A percentile compares a stretch with the other conserved stretches of the same genome.
phyloP scores from a whole-genome alignment of 2,888 invertebrate genomes.

The Perdita meconis region DNA sequence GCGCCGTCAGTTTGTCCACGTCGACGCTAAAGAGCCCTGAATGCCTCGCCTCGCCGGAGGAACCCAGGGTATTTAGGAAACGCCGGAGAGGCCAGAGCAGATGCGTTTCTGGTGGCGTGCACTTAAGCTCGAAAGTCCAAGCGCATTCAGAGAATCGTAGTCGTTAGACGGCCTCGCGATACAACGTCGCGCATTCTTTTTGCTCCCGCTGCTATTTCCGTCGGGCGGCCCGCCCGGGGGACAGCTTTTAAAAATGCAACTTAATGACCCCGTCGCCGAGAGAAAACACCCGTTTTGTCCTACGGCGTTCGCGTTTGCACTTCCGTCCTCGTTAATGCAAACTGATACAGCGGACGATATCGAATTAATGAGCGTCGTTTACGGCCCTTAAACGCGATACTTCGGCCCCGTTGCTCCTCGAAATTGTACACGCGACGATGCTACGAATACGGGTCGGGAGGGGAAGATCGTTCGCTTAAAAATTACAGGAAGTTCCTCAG shows the following conservation, averaged over 20 bases:
- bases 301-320: conserved; percentile 18
- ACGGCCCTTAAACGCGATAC: conserved; percentile 47
- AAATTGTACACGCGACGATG: conserved; percentile 33
- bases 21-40: conserved; percentile 23
- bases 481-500: conserved; percentile 2
- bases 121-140: conserved; percentile 40
- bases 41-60: neutral
- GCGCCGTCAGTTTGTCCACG: conserved; percentile 29
- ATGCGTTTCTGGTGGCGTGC: conserved; percentile 22
- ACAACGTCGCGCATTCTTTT: conserved; percentile 26
- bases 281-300: conserved; percentile 36
- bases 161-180: conserved; percentile 44
- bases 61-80: conserved; percentile 17
- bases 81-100: neutral
- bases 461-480: neutral
- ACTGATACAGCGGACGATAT: conserved; percentile 45
- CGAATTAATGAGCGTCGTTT: conserved; percentile 48
- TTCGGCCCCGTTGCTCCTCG: conserved; percentile 15
- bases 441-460: neutral
- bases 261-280: conserved; percentile 54
- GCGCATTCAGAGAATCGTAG: conserved; percentile 28
- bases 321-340: conserved; percentile 50
- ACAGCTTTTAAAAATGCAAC: conserved; percentile 59
- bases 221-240: conserved; percentile 27
- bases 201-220: conserved; percentile 41